Evolutionary conservation across 1,140 invertebrate species (phyloP), one percentile per base, ranked within the genome.

Genomic region (Drosophila bifasciata): DNA sequence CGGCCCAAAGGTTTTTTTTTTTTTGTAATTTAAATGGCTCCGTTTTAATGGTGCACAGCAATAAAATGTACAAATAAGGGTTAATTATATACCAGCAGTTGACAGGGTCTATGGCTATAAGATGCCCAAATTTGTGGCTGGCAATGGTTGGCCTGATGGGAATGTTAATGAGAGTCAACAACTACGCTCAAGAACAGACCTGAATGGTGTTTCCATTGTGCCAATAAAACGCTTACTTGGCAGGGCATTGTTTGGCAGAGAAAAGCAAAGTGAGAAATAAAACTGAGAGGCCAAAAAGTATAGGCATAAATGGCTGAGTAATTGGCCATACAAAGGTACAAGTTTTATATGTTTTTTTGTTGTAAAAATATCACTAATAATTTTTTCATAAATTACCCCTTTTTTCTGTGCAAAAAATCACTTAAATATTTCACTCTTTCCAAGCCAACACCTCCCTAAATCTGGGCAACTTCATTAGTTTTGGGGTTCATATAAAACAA

Each of bases 21-120:
- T 48, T 64, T 75, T 64, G 74, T 79, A 78, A 88, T 86, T 86
- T 83, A 83, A 86, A 86, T 83, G 55, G 61, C 44, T n/a, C 67
- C n/a, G n/a, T n/a, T 89, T 89, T 88, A 79, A 88, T 79, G 80
- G 84, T 76, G 67, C 32, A 63, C 58, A 75, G 50, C 51, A 67
- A 79, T 88, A 88, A 88, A 88, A 75, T 79, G 84, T 49, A 70
- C 85, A 89, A 88, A 88, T 88, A 88, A 89, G 83, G 83, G 83
- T 79, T 88, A 88, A 88, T 88, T 88, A 88, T 89, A 79, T 68
- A 32, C 36, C 53, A 40, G 60, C 40, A 60, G 70, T 61, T 84
- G 72, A 76, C 62, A 76, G 32, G 32, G 32, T 11, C 57, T 66
- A 41, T 45, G 64, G 64, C 63, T 72, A 53, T 61, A 86, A 80